These are phyloP conservation scores for Caenorhabditis briggsae DNA, from an alignment of 1,140 invertebrate species.

Conservation along the genomic window DNA sequence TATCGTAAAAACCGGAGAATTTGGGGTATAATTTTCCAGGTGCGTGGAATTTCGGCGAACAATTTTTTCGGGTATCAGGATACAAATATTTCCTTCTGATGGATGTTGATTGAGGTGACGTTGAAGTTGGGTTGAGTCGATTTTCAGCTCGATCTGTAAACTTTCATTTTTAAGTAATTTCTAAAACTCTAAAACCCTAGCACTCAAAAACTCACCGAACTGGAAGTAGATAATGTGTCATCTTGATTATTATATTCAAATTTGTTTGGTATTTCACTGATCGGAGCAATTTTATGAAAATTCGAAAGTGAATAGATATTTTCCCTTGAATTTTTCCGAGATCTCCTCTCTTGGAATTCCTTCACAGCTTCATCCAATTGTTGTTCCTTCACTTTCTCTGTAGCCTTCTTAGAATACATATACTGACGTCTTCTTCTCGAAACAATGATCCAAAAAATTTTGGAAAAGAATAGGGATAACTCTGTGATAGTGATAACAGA, in stretches of 20 bases:
- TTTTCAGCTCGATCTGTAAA: conserved; percentile 19
- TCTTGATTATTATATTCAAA: conserved; percentile 12
- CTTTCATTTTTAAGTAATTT: too few species aligned
- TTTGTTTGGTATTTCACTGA: not conserved
- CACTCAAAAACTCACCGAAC: too few species aligned
- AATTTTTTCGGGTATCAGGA: not conserved
- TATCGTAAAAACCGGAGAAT: conserved; percentile 25
- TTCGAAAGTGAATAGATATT: not conserved
- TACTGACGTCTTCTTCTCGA: conserved; percentile 43
- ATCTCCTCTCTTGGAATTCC: conserved; percentile 47
- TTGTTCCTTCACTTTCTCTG: conserved; percentile 47
- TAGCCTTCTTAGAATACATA: conserved; percentile 30
- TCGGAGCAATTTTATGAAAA: not conserved
- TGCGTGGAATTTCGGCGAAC: not conserved
- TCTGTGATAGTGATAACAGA: conserved; percentile 50
- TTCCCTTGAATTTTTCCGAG: conserved; percentile 22
- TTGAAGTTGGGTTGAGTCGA: not conserved
- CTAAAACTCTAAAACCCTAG: too few species aligned
- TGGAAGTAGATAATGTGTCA: too few species aligned
- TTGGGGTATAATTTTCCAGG: not conserved
- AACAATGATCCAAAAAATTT: conserved; percentile 54
- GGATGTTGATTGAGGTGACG: conserved; percentile 20
- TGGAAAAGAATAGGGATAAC: conserved; percentile 33
- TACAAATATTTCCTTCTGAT: conserved; percentile 2
- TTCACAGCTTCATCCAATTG: conserved; percentile 46